Conservation (phyloP, 2,113 vertebrate species). For the Kryptolebias marmoratus region DNA sequence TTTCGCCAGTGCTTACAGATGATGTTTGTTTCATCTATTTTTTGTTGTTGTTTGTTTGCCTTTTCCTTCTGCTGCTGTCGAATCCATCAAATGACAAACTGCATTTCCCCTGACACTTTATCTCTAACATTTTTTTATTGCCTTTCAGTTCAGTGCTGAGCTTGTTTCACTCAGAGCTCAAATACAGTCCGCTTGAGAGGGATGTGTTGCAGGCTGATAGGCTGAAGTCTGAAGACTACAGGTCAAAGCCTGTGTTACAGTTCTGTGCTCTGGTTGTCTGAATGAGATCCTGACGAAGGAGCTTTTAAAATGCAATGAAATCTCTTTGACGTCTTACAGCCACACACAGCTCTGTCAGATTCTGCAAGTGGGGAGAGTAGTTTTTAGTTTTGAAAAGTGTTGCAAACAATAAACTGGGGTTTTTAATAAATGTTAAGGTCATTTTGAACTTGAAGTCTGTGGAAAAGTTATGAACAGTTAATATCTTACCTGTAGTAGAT, state of each 20-base stretch:
- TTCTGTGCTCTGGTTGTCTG: neutral
- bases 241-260: neutral
- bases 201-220: conserved; percentile 14
- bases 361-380: too few species aligned
- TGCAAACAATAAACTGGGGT: too few species aligned
- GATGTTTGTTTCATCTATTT: conserved; percentile 10
- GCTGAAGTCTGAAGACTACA: conserved; percentile 22
- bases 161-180: conserved; percentile 12
- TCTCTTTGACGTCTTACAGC: neutral
- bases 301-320: neutral
- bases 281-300: neutral
- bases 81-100: conserved; percentile 28
- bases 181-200: conserved; percentile 47
- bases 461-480: too few species aligned
- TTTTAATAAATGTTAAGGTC: too few species aligned
- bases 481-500: too few species aligned
- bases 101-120: conserved; percentile 25
- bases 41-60: conserved; percentile 33
- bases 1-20: conserved; percentile 56
- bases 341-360: neutral
- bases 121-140: neutral
- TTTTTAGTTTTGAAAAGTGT: too few species aligned
- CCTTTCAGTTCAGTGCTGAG: conserved; percentile 19
- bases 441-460: too few species aligned
- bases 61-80: conserved; percentile 36